These are phyloP conservation scores for Mus minutoides DNA, from an alignment of 2,797 vertebrate genomes.

Conservation along the genomic window DNA sequence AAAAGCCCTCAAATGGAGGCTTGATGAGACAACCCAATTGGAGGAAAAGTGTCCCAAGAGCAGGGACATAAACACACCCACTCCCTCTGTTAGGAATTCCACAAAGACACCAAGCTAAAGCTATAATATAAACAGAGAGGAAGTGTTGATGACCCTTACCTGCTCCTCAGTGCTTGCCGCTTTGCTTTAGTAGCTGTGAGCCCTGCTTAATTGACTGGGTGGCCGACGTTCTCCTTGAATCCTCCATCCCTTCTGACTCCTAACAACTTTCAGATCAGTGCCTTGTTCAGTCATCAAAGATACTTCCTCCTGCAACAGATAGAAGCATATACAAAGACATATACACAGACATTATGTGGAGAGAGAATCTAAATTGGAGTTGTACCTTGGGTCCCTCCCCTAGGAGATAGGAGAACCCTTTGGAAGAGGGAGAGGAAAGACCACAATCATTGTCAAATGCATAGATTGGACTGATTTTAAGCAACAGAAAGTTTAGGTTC, in stretches of 20 bases:
- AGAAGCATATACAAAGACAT: neutral
- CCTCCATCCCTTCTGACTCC: neutral
- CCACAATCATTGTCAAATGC: neutral
- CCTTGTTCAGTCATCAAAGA: neutral
- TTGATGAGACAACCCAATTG: neutral
- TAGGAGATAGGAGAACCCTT: neutral
- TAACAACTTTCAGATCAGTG: neutral
- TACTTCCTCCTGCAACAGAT: neutral
- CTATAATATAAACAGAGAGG: neutral
- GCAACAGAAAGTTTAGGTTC: neutral
- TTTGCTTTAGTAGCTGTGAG: neutral
- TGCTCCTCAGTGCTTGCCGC: neutral
- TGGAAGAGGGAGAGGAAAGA: neutral
- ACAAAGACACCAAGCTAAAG: neutral
- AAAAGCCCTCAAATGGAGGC: neutral
- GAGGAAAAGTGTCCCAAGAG: neutral
- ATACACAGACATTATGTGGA: neutral
- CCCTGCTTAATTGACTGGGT: neutral
- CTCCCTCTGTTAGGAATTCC: neutral
- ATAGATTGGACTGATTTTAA: neutral
- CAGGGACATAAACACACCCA: neutral
- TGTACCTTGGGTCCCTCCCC: neutral
- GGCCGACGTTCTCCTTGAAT: neutral
- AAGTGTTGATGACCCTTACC: neutral
- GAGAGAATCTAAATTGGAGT: neutral